Conservation (phyloP, 2,888 invertebrate genomes). For the Pyralis farinalis region DNA sequence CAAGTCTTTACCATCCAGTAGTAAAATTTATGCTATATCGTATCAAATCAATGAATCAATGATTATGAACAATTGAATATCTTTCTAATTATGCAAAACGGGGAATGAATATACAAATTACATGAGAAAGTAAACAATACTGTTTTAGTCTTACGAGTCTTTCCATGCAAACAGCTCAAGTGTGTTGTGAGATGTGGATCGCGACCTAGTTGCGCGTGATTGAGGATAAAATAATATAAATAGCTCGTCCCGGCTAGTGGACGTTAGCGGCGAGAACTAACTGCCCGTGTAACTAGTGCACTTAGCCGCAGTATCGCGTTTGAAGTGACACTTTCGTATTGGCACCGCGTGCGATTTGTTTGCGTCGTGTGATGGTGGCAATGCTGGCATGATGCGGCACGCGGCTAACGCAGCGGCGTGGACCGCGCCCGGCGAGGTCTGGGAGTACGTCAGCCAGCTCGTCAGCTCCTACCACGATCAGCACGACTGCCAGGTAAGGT, state of each 20-base stretch:
- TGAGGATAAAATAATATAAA: constrained; percentile 80
- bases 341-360: constrained; percentile 7
- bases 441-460: constrained; percentile 85
- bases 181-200: constrained; percentile 65
- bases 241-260: constrained; percentile 71
- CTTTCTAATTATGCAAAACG: no score
- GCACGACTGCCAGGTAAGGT: constrained; percentile 68
- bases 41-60: no score
- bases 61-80: no score
- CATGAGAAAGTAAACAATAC: constrained; percentile 17
- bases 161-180: constrained; percentile 51
- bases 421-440: constrained; percentile 82
- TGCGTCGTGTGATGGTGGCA: constrained; percentile 59
- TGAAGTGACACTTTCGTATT: constrained; percentile 27
- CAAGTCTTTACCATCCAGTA: no score
- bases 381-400: constrained; percentile 77
- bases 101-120: constrained; percentile 1
- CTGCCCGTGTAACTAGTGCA: constrained; percentile 31
- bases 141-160: constrained; percentile 22
- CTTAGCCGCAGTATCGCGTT: constrained; percentile 30
- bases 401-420: constrained; percentile 66
- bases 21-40: no score
- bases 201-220: constrained; percentile 77
- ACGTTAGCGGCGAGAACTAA: constrained; percentile 41
- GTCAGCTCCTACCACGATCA: constrained; percentile 83